Evolutionary conservation across 2,797 vertebrate species (phyloP), one percentile per base, ranked within the genome.

Genomic region (Chloroceryle amazona): DNA sequence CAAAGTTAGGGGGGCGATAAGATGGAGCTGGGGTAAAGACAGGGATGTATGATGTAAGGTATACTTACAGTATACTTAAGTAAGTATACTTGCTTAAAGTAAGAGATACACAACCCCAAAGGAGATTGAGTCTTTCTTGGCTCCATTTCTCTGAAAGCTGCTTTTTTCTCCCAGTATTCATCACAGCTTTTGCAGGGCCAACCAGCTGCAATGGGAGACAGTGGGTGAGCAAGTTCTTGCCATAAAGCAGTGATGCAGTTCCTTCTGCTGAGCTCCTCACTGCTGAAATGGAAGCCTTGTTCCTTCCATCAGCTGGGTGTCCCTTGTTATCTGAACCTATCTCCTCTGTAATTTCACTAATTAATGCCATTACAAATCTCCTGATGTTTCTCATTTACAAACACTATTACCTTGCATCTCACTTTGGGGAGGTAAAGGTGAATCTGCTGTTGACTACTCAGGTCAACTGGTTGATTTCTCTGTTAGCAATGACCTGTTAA

Each of bases 271-370:
- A 81, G 42, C n/a, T 33, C 42, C 57, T 66, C 23, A 6, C n/a
- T 72, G 29, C 41, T 51, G 73, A 93, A 70, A 79, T 62, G 79
- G 65, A 81, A 74, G 33, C 21, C 55, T 78, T 54, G 46, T 72
- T 93, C 25, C 22, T 67, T 80, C 26, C 22, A 31, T 72, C 54
- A 83, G 61, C 37, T 91, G 79, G 21, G 39, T 83, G 35, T 66
- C 79, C 71, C 55, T 41, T 74, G 62, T 86, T 92, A 29, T 41
- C 76, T 82, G 51, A 91, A 25, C 61, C 44, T 76, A 29, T 78
- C 51, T 47, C 28, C 41, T 86, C 26, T 57, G 29, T 88, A 81
- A 89, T 68, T 81, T n/a, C 39, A 39, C 49, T 78, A 55, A 57
- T 86, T 86, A 94, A 83, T 93, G 28, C 20, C 4, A 5, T 18